phyloP scores from a whole-genome alignment of 2,888 invertebrate species.

The Selenia dentaria region DNA sequence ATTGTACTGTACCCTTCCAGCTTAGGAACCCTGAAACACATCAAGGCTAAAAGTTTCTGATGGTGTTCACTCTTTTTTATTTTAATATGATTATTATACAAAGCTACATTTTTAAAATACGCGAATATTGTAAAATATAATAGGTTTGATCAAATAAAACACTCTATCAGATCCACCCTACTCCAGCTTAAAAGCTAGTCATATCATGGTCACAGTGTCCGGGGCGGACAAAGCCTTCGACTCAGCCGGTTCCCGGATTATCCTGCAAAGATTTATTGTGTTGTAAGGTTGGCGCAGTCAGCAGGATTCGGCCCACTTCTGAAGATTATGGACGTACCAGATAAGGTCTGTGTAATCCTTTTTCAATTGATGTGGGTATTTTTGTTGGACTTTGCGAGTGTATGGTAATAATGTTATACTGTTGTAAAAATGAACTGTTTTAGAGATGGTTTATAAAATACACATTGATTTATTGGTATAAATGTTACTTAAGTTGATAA shows the following conservation, averaged over 20 bases:
- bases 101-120: too few relatives aligned
- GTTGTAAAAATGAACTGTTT: background rate
- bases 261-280: conserved; percentile 37
- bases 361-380: conserved; percentile 33
- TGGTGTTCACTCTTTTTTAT: too few relatives aligned
- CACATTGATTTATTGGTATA: too few relatives aligned
- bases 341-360: conserved; percentile 34
- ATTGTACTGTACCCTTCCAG: too few relatives aligned
- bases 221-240: conserved; percentile 25
- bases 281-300: conserved; percentile 33
- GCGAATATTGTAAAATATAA: too few relatives aligned
- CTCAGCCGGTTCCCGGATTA: conserved; percentile 32
- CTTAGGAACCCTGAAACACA: too few relatives aligned
- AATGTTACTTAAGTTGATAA: too few relatives aligned
- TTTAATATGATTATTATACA: too few relatives aligned
- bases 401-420: too few relatives aligned
- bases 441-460: too few relatives aligned
- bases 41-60: too few relatives aligned
- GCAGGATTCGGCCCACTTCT: conserved; percentile 41
- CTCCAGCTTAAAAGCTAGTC: background rate
- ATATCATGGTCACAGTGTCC: conserved; percentile 11
- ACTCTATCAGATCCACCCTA: background rate
- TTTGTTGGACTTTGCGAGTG: conserved; percentile 16
- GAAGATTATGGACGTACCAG: conserved; percentile 45
- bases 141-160: background rate